Percentiles rank a stretch among this genome's conserved stretches.
phyloP scores from a whole-genome alignment of 2,888 invertebrate genomes.

The Orchesella flavescens region DNA sequence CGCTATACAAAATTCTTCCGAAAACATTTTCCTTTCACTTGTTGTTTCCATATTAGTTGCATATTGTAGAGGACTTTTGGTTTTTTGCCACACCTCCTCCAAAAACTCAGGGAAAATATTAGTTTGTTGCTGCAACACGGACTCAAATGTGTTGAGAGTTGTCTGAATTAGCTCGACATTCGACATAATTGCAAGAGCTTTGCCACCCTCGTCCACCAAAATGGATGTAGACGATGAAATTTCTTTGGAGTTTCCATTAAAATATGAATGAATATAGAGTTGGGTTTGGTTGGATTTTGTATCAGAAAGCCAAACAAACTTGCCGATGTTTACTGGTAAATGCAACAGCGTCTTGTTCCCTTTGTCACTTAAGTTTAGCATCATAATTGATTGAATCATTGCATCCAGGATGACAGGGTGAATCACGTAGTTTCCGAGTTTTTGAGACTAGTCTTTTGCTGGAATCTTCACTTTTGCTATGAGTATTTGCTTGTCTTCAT shows the following conservation, averaged over 20 bases:
- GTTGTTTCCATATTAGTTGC: no score
- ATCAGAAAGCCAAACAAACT: no score
- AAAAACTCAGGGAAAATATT: no score
- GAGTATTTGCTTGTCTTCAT: no score
- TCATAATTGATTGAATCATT: conserved; percentile 37
- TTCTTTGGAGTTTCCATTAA: not conserved
- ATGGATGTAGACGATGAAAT: not conserved
- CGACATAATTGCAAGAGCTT: not conserved
- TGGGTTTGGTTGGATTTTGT: not conserved
- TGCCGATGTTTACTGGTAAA: no score
- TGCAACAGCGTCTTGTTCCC: not conserved
- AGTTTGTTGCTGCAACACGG: no score
- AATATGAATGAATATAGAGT: not conserved
- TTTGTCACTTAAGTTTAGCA: conserved; percentile 19
- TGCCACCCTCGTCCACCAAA: not conserved
- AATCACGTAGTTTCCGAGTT: conserved; percentile 34
- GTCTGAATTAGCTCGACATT: not conserved
- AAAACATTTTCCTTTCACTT: no score
- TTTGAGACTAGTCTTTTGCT: no score
- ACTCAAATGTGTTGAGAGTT: no score
- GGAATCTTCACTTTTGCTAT: no score
- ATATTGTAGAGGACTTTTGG: no score
- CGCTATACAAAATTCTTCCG: no score
- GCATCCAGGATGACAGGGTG: conserved; percentile 52
- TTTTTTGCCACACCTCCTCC: conserved; percentile 26